phyloP scores from a whole-genome alignment of 1,140 invertebrate species.

The Tetraneura akinire region DNA sequence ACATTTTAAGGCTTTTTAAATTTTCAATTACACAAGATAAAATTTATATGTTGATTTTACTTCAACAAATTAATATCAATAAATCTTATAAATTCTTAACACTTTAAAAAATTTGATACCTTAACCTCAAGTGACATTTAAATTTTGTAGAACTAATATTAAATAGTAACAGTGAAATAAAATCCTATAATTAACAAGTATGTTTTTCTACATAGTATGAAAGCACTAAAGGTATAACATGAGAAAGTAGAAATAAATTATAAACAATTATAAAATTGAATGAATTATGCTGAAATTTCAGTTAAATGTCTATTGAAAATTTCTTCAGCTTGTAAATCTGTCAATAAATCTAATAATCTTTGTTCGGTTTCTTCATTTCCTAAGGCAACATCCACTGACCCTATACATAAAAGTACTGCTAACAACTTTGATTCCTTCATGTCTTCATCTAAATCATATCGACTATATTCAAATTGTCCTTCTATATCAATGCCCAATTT shows the following conservation, averaged over 20 bases:
- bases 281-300: conserved; percentile 46
- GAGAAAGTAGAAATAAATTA: conserved; percentile 16
- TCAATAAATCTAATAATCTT: conserved; percentile 65
- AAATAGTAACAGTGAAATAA: conserved; percentile 40
- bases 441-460: conserved; percentile 65
- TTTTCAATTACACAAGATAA: neutral
- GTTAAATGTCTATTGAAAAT: conserved; percentile 56
- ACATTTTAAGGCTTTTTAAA: conserved; percentile 2
- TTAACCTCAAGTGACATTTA: neutral
- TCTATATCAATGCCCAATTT: conserved; percentile 66
- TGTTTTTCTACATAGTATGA: conserved; percentile 16
- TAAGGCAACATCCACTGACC: conserved; percentile 74
- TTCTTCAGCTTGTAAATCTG: conserved; percentile 66
- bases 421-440: conserved; percentile 72
- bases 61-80: conserved; percentile 18
- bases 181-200: conserved; percentile 27
- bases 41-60: conserved; percentile 10
- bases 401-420: conserved; percentile 74
- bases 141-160: conserved; percentile 24
- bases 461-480: conserved; percentile 63
- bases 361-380: conserved; percentile 71
- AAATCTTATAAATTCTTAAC: conserved; percentile 2
- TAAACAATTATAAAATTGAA: conserved; percentile 8
- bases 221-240: conserved; percentile 26
- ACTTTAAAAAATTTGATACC: conserved; percentile 10